These are phyloP conservation scores for Ginglymostoma cirratum DNA, from an alignment of 2,113 vertebrate genomes.

Conservation along the genomic window DNA sequence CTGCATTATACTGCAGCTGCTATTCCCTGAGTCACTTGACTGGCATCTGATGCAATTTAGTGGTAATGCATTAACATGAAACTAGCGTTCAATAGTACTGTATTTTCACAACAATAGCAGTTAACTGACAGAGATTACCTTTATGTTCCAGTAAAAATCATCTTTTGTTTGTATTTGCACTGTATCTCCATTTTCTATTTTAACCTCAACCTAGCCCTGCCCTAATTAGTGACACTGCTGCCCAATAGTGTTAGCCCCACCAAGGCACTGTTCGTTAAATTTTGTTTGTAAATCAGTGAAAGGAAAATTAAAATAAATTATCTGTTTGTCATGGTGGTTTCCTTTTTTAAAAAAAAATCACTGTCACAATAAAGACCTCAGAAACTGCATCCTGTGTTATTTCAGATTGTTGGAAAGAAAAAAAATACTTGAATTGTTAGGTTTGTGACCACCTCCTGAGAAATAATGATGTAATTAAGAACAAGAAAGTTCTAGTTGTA, in stretches of 20 bases:
- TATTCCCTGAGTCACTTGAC: background rate
- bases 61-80: background rate
- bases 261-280: background rate
- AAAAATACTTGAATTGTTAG: background rate
- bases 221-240: background rate
- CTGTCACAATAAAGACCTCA: background rate
- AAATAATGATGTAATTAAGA: background rate
- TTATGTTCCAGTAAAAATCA: background rate
- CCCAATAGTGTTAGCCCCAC: background rate
- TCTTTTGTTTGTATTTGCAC: background rate
- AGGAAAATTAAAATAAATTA: background rate
- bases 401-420: background rate
- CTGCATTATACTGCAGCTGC: background rate
- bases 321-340: background rate
- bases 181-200: background rate
- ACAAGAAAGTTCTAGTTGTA: background rate
- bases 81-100: background rate
- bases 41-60: background rate
- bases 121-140: background rate
- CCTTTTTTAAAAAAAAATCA: background rate
- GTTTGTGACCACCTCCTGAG: background rate
- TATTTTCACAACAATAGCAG: background rate
- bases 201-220: background rate
- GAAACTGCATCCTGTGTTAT: background rate
- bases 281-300: background rate